Evolutionary conservation across 2,888 invertebrate genomes (phyloP).

Genomic region (Psylliodes chrysocephalus): DNA sequence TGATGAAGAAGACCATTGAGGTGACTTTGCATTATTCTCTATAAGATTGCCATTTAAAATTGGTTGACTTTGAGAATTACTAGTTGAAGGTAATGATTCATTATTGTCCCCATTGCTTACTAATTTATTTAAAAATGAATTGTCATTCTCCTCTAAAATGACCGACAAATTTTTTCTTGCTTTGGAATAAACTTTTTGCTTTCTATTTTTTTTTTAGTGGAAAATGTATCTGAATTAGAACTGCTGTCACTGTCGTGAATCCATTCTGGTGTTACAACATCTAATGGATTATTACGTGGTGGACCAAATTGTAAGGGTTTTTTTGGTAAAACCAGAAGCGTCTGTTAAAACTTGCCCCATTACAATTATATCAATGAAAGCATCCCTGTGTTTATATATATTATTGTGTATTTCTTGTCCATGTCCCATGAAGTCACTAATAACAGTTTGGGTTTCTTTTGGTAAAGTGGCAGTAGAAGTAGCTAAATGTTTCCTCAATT

Average conservation of each 20-base stretch:
- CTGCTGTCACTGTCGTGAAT: slow-evolving; percentile 1
- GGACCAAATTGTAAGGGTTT: background rate
- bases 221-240: slow-evolving; percentile 8
- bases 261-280: background rate
- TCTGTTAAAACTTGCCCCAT: slow-evolving; percentile 22
- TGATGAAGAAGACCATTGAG: no score
- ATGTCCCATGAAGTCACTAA: slow-evolving; percentile 33
- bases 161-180: slow-evolving; percentile 1
- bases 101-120: no score
- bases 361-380: slow-evolving; percentile 13
- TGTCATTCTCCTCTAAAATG: background rate
- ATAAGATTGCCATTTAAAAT: no score
- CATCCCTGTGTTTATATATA: slow-evolving; percentile 29
- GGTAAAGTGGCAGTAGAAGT: slow-evolving; percentile 20
- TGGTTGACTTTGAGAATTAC: no score
- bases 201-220: no score
- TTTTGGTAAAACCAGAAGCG: slow-evolving; percentile 11
- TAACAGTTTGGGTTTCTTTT: slow-evolving; percentile 7
- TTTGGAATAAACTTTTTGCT: no score
- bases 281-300: background rate
- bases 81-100: no score
- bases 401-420: slow-evolving; percentile 22
- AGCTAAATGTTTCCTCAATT: slow-evolving; percentile 22
- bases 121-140: no score
- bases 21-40: no score